phyloP scores from a whole-genome alignment of 2,888 invertebrate genomes.

The Polyommatus icarus region DNA sequence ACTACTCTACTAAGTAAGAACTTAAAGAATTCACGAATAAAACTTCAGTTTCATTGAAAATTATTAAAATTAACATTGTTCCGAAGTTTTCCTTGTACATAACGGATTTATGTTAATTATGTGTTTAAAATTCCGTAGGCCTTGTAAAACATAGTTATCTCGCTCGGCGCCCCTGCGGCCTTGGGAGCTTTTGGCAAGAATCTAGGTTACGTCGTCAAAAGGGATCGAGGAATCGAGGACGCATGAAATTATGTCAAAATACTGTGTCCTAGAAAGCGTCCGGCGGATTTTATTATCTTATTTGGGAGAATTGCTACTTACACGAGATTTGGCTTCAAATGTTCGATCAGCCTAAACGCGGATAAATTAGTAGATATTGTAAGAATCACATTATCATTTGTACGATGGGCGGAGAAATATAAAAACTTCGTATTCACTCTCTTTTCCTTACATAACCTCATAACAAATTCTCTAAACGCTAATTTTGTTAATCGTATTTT shows the following conservation, averaged over 20 bases:
- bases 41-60: not conserved
- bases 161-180: constrained; percentile 38
- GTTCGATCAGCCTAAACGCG: constrained; percentile 7
- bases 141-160: constrained; percentile 37
- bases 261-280: constrained; percentile 37
- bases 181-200: constrained; percentile 57
- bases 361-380: constrained; percentile 11
- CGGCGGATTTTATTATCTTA: constrained; percentile 28
- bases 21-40: not conserved
- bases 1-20: not conserved
- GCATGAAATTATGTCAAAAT: constrained; percentile 42
- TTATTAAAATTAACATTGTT: not conserved
- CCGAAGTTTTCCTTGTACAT: not conserved
- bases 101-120: constrained; percentile 6
- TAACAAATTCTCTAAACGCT: not conserved
- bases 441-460: not conserved
- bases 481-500: not conserved
- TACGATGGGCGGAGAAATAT: not conserved
- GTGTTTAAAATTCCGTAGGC: constrained; percentile 8
- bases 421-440: not conserved
- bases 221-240: constrained; percentile 53
- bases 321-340: constrained; percentile 13
- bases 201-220: constrained; percentile 54
- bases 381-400: not conserved
- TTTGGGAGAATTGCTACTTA: constrained; percentile 24